Evolutionary conservation across 2,888 invertebrate species (phyloP), one percentile per base, ranked within the genome.

Genomic region (Drosophila peninsularis): DNA sequence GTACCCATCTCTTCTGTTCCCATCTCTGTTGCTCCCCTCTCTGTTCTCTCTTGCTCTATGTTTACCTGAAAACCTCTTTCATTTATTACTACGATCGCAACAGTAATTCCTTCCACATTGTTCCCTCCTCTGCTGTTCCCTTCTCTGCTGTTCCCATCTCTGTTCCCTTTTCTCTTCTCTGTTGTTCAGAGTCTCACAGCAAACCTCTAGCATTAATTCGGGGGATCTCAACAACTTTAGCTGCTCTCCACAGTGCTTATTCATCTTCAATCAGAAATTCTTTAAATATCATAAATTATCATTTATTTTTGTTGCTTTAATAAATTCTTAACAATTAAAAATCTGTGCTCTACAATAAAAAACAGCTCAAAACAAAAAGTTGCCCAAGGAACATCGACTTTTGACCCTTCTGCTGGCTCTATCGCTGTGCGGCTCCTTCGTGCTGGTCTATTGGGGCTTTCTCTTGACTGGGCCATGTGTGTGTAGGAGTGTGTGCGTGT

Each of bases 371-470:
- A 55, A 10, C n/a, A 45, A 30, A 45, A 47, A 47, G 27, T 47
- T 47, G 0, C 5, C 1, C 47, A 63, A 69, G 24, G 47, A 45
- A 24, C 62, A 37, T 14, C 52, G 71, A 70, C 61, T 74, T 61
- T 69, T 53, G 47, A 27, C 49, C 57, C 57, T 53, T 44, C 34
- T 14, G 21, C 19, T 41, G 10, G 34, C 62, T 61, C 60, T 58
- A 39, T 30, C 42, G 7, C 42, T 49, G 32, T 42, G 3, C 17
- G 27, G 10, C 73, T 37, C 36, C 60, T 66, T 55, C 47, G 17
- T 17, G 44, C 27, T 47, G 54, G 63, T 39, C 58, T 64, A 32
- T 64, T 56, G 73, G 71, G 57, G 47, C 60, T 27, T 52, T 63
- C 65, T 66, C 44, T 54, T 32, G 50, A 42, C 50, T 45, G 56